phyloP scores from a whole-genome alignment of 1,140 invertebrate species.

The Hypothenemus hampei region DNA sequence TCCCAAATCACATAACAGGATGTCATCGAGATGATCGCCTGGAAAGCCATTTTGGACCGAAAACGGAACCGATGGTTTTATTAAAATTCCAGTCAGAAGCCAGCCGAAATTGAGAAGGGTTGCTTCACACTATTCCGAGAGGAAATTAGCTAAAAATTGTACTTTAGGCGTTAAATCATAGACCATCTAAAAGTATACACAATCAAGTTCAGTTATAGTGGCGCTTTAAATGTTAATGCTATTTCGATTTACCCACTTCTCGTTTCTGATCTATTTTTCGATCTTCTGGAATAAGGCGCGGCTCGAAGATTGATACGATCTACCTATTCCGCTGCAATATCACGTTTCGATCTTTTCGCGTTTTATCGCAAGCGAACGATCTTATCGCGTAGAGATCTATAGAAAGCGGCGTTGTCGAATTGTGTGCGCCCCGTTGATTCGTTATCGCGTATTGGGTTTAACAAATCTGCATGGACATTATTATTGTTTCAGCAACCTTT shows the following conservation, averaged over 20 bases:
- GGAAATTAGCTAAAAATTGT: constrained; percentile 4
- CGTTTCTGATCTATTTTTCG: too few relatives aligned
- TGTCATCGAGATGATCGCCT: neutral
- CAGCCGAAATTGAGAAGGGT: neutral
- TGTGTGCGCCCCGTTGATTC: neutral
- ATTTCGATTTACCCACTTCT: too few relatives aligned
- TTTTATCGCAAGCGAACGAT: neutral
- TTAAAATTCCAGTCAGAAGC: constrained; percentile 1
- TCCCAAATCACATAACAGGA: neutral
- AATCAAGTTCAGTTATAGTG: too few relatives aligned
- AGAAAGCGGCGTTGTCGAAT: neutral
- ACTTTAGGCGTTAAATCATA: too few relatives aligned
- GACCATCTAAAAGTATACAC: too few relatives aligned
- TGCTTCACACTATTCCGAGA: neutral
- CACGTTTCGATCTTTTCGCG: neutral
- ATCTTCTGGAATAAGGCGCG: too few relatives aligned
- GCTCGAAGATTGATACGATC: too few relatives aligned
- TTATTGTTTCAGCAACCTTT: too few relatives aligned
- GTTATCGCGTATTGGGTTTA: neutral
- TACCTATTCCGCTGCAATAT: neutral
- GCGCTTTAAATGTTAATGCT: too few relatives aligned
- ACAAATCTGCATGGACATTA: neutral
- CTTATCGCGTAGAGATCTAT: neutral
- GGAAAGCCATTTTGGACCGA: too few relatives aligned
- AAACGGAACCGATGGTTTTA: constrained; percentile 1